Evolutionary conservation across 2,113 vertebrate species (phyloP).

Genomic region (Plotosus lineatus): DNA sequence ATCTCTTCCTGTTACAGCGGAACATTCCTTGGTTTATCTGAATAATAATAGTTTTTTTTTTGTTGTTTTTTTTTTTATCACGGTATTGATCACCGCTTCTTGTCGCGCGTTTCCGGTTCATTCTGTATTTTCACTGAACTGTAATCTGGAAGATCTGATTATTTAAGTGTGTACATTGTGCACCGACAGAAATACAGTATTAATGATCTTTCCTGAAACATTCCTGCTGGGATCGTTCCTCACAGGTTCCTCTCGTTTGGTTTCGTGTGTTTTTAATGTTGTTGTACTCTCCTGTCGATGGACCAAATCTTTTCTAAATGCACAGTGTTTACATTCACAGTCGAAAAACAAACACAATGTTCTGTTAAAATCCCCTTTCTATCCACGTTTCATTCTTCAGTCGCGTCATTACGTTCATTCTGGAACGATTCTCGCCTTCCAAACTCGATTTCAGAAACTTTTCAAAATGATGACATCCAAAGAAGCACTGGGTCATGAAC

Average conservation of each 20-base stretch:
- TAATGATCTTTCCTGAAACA: no score
- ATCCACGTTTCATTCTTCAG: no score
- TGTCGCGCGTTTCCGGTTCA: conserved; percentile 11
- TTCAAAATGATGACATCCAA: no score
- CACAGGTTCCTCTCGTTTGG: no score
- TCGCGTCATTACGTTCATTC: neutral
- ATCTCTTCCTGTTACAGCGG: conserved; percentile 1
- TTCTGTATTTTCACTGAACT: neutral
- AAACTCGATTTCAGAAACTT: neutral
- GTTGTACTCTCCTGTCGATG: no score
- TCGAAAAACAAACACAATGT: neutral
- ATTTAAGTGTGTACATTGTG: no score
- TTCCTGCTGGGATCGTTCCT: no score
- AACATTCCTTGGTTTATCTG: neutral
- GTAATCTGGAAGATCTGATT: no score
- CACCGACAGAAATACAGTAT: no score
- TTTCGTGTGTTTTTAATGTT: no score
- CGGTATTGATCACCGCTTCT: neutral
- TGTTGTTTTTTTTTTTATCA: neutral
- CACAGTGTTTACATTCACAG: neutral
- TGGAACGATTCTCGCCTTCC: neutral
- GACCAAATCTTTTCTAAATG: neutral
- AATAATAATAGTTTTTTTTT: neutral
- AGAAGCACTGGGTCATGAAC: no score
- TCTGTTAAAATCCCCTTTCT: neutral